Base-by-base conservation (phyloP, 2,113 vertebrate genomes). In the Diadophis punctatus region DNA sequence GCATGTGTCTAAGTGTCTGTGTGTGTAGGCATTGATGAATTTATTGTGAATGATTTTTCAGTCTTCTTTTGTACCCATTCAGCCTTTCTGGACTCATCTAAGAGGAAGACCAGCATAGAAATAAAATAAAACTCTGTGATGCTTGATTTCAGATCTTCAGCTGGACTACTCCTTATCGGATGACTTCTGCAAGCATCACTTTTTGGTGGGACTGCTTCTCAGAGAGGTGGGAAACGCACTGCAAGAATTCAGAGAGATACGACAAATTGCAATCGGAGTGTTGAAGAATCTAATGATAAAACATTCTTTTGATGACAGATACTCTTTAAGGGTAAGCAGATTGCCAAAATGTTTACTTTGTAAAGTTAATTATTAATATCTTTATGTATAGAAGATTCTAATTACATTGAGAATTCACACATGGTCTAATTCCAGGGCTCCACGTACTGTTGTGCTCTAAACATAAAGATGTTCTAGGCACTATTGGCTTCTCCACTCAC, bases 181-280 rank as follows among this genome's bases (percentile, higher is more conserved):
- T 58, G 99, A 99, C 93, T 99, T 99, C 98, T 99, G 99, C 96
- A 99, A 98, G 96, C 99, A 99, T 97, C 99, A 99, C 97, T 99
- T 99, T 97, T 96, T 99, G 97, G 98, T 99, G 52, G 99, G 99
- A 3, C 97, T 99, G 90, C 97, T 99, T 46, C 97, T 99, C 34
- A 97, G 99, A 93, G 99, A 99, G 96, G 98, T 99, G 96, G 98
- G 98, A 49, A 97, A 98, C 1, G 99, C 98, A 27, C 93, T 99
- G 30, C 99, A 99, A 80, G 99, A 99, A 96, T 98, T 98, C 96
- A 97, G 99, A 95, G 99, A 99, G 0, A 97, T 99, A 74, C 98
- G 99, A 3, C 98, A 99, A 96, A 98, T 98, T 4, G 97, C 99
- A 92, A 99, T 99, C 93, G 97, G 98, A 0, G 99, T 99, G 93